A percentile compares a stretch with the other conserved stretches of the same genome.
These are phyloP conservation scores for Volucella zonaria DNA, from an alignment of 2,888 invertebrate species.

Conservation along the genomic window DNA sequence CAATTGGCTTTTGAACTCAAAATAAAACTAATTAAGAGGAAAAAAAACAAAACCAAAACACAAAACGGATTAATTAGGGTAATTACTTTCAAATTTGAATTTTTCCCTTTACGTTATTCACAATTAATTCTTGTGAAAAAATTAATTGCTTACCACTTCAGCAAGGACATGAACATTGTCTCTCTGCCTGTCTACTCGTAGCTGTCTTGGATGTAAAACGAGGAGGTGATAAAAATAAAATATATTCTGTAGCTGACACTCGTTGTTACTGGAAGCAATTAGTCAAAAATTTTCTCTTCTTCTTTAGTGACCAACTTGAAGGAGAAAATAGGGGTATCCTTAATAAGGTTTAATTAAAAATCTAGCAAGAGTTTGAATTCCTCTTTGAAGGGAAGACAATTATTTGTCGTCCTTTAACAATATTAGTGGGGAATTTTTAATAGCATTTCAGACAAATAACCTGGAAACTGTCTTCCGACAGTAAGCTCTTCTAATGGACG, in stretches of 20 bases:
- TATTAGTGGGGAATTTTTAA: too few species aligned
- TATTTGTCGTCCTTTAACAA: not conserved
- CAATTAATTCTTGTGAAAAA: not conserved
- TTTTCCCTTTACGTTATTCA: not conserved
- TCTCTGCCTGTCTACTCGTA: too few species aligned
- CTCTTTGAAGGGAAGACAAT: not conserved
- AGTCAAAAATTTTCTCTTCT: slow-evolving; percentile 1
- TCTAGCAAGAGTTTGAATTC: not conserved
- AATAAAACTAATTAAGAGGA: not conserved
- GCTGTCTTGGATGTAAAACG: too few species aligned
- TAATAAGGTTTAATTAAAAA: slow-evolving; percentile 19
- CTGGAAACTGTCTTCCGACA: too few species aligned
- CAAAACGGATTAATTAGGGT: not conserved
- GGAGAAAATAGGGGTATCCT: not conserved
- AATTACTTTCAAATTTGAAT: not conserved
- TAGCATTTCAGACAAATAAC: too few species aligned
- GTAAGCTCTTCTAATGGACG: too few species aligned
- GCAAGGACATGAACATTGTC: slow-evolving; percentile 1
- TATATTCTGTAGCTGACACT: not conserved
- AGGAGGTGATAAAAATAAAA: not conserved
- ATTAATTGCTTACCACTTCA: not conserved
- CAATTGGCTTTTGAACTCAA: not conserved
- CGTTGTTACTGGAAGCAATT: slow-evolving; percentile 12
- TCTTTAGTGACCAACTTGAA: not conserved
- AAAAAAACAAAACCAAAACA: not conserved